Evolutionary conservation across 2,888 invertebrate species (phyloP).

Genomic region (Chrysolina haemoptera): DNA sequence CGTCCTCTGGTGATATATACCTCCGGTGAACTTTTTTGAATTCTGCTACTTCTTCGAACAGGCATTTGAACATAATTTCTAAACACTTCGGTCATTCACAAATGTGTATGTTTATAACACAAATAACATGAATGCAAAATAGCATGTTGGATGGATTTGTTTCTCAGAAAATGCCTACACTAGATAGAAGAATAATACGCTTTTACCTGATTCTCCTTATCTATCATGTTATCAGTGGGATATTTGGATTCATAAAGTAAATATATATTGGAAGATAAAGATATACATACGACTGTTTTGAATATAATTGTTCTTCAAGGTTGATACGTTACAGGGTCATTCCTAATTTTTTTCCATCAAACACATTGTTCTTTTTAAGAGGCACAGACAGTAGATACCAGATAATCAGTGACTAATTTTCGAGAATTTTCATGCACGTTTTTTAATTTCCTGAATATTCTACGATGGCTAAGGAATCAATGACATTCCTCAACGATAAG

Average conservation of each 20-base stretch:
- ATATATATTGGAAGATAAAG: not conserved
- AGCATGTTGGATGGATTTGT: not conserved
- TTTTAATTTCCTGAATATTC: too few relatives aligned
- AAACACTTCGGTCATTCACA: not conserved
- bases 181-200: not conserved
- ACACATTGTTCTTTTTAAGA: too few relatives aligned
- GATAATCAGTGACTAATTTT: too few relatives aligned
- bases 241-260: slow-evolving; percentile 10
- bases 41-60: not conserved
- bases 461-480: too few relatives aligned
- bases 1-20: slow-evolving; percentile 41
- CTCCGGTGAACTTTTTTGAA: slow-evolving; percentile 11
- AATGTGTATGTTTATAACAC: not conserved
- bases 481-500: too few relatives aligned
- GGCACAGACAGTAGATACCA: too few relatives aligned
- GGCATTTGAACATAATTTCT: slow-evolving; percentile 16
- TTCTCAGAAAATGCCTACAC: not conserved
- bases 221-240: slow-evolving; percentile 5
- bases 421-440: too few relatives aligned
- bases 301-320: slow-evolving; percentile 2
- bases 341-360: not conserved
- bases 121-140: not conserved
- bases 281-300: slow-evolving; percentile 4
- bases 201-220: slow-evolving; percentile 8
- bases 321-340: slow-evolving; percentile 10